These are phyloP conservation scores for Jaculus jaculus DNA, from an alignment of 2,113 vertebrate genomes.

Conservation along the genomic window DNA sequence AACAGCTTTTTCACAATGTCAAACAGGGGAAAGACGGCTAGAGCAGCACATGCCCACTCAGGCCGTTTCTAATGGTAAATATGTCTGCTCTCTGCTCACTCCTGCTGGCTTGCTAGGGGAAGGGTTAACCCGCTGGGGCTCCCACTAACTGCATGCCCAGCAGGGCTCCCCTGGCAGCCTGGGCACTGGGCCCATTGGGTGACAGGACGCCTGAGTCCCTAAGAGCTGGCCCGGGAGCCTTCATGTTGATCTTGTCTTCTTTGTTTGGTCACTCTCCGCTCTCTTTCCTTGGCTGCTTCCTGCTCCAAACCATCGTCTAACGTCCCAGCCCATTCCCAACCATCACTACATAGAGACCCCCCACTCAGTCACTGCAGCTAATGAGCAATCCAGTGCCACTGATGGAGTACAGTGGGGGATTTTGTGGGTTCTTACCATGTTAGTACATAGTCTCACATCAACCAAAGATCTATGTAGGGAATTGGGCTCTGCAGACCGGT, in stretches of 20 bases:
- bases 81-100: conserved; percentile 87
- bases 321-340: background rate
- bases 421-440: background rate
- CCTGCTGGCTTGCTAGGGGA: conserved; percentile 77
- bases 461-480: background rate
- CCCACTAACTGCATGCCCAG: conserved; percentile 84
- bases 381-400: background rate
- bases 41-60: conserved; percentile 92
- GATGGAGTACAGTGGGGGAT: background rate
- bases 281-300: background rate
- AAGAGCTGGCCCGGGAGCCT: conserved; percentile 33
- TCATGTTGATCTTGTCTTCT: background rate
- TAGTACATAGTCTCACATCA: background rate
- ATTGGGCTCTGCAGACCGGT: background rate
- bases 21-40: conserved; percentile 97
- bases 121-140: conserved; percentile 75
- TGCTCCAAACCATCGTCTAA: background rate
- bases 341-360: background rate
- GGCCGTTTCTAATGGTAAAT: conserved; percentile 99
- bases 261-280: background rate
- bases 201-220: conserved; percentile 26
- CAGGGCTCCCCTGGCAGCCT: conserved; percentile 43
- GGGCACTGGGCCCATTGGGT: background rate
- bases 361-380: background rate
- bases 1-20: conserved; percentile 92